Percentiles rank a stretch among this genome's conserved stretches.
Evolutionary conservation across 2,797 vertebrate species (phyloP).

Genomic region (Macroramphosus scolopax): DNA sequence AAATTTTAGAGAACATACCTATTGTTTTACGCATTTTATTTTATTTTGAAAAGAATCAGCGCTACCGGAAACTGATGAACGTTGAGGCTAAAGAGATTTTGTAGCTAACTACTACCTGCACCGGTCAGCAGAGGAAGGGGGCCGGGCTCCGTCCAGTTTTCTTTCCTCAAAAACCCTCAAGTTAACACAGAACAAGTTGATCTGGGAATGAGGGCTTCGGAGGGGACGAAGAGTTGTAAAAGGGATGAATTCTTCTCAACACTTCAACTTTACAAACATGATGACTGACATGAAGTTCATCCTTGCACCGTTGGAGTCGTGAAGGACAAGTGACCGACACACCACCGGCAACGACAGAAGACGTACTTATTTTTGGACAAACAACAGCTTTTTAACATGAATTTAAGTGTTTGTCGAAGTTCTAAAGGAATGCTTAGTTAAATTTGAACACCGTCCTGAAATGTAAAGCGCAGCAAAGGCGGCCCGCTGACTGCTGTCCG

Average conservation of each 20-base stretch:
- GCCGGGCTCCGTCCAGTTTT: constrained; percentile 52
- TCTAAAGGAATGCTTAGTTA: neutral
- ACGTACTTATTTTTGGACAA: neutral
- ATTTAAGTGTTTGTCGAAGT: neutral
- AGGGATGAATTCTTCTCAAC: neutral
- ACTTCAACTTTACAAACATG: no score
- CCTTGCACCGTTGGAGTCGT: constrained; percentile 5
- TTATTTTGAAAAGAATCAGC: constrained; percentile 4
- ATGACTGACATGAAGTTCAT: neutral
- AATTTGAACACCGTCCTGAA: neutral
- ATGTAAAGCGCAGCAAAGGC: neutral
- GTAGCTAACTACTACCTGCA: neutral
- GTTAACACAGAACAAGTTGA: constrained; percentile 43
- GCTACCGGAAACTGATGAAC: constrained; percentile 9
- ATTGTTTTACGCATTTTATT: no score
- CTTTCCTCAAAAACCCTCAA: constrained; percentile 69
- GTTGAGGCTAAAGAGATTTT: neutral
- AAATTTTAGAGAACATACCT: no score
- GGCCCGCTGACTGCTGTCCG: constrained; percentile 13
- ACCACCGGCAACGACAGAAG: constrained; percentile 5
- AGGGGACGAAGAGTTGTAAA: neutral
- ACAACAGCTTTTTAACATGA: neutral
- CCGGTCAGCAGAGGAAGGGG: constrained; percentile 56
- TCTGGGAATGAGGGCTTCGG: constrained; percentile 23
- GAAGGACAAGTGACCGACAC: constrained; percentile 23